phyloP scores from a whole-genome alignment of 2,888 invertebrate genomes.

The Drosophila borborema region DNA sequence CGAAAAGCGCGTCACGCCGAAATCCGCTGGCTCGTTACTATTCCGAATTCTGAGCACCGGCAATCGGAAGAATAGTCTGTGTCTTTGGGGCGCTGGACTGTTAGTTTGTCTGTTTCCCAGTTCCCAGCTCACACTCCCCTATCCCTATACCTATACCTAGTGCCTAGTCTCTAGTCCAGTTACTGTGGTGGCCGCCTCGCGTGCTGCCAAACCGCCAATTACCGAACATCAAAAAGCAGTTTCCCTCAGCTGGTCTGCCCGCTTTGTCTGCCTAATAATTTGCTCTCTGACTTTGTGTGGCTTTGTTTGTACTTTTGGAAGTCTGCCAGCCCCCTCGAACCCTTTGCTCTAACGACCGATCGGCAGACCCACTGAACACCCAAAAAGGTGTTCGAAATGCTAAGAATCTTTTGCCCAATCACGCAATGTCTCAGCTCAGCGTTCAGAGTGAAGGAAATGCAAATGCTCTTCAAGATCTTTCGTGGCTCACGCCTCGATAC shows the following conservation, averaged over 20 bases:
- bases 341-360: constrained; percentile 20
- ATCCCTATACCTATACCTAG: neutral
- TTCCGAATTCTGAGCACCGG: constrained; percentile 68
- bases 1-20: constrained; percentile 78
- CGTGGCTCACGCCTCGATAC: constrained; percentile 70
- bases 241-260: constrained; percentile 60
- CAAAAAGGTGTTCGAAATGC: constrained; percentile 77
- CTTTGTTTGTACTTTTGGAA: constrained; percentile 69
- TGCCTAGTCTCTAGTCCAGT: constrained; percentile 31
- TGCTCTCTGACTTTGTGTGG: constrained; percentile 71
- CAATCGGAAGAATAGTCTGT: constrained; percentile 59
- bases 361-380: constrained; percentile 56
- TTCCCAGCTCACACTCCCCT: constrained; percentile 3
- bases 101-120: constrained; percentile 27
- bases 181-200: constrained; percentile 62
- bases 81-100: constrained; percentile 39
- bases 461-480: constrained; percentile 62
- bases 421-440: constrained; percentile 60
- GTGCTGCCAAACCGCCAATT: constrained; percentile 81
- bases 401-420: constrained; percentile 70
- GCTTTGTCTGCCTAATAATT: constrained; percentile 68
- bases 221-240: constrained; percentile 79
- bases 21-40: constrained; percentile 73
- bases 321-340: constrained; percentile 17
- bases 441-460: constrained; percentile 50